A percentile compares a stretch with the other conserved stretches of the same genome.
These are phyloP conservation scores for Sturmia bella DNA, from an alignment of 2,888 invertebrate species.

Conservation along the genomic window DNA sequence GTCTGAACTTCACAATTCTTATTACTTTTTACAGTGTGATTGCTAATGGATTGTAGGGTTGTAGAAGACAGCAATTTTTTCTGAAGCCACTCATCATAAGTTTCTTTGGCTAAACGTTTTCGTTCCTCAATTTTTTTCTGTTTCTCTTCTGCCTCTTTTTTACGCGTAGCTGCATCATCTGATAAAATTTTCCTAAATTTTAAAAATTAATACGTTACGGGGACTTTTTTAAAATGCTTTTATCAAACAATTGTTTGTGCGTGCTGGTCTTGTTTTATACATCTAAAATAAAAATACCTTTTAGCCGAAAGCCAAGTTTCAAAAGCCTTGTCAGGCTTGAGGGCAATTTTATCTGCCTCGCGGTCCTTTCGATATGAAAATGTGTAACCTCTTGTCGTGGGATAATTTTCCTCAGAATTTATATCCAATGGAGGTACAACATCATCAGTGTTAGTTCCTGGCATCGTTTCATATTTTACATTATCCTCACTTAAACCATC, in stretches of 20 bases:
- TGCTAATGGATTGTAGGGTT: slow-evolving; percentile 35
- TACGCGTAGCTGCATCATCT: slow-evolving; percentile 71
- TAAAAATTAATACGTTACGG: background rate
- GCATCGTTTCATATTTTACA: slow-evolving; percentile 47
- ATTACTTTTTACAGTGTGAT: slow-evolving; percentile 16
- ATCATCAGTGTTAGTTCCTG: slow-evolving; percentile 71
- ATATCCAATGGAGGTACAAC: slow-evolving; percentile 75
- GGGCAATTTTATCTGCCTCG: slow-evolving; percentile 72
- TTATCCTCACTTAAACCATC: slow-evolving; percentile 58
- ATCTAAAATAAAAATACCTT: slow-evolving; percentile 62
- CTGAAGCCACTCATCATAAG: slow-evolving; percentile 77
- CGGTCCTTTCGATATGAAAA: slow-evolving; percentile 73
- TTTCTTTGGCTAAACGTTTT: slow-evolving; percentile 73
- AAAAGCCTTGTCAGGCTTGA: slow-evolving; percentile 76
- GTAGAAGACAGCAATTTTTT: slow-evolving; percentile 70
- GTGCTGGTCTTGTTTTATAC: too few relatives aligned
- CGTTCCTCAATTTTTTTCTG: slow-evolving; percentile 72
- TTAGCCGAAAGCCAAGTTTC: slow-evolving; percentile 79
- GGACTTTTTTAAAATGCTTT: background rate
- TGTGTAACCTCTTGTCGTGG: slow-evolving; percentile 72
- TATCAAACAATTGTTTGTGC: too few relatives aligned
- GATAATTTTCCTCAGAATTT: slow-evolving; percentile 74
- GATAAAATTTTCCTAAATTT: slow-evolving; percentile 71
- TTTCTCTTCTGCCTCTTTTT: slow-evolving; percentile 70
- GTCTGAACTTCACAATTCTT: slow-evolving; percentile 21